These are phyloP conservation scores for Austrolebias charrua DNA, from an alignment of 2,797 vertebrate genomes.

Conservation along the genomic window DNA sequence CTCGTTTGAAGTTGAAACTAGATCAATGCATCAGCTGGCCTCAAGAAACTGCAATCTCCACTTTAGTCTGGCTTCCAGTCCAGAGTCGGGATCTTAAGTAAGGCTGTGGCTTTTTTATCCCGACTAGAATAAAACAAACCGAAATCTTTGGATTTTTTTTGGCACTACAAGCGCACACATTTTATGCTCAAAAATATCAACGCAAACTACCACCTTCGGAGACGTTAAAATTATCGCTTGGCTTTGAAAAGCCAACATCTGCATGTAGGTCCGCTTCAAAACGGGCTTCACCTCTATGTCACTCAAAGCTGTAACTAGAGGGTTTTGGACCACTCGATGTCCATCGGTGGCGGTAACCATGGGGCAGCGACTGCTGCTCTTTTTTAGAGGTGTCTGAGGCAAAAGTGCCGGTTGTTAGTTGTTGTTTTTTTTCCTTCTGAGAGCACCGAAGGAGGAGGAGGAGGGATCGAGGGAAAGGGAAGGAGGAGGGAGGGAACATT, in stretches of 20 bases:
- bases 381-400: slow-evolving; percentile 51
- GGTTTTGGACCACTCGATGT: slow-evolving; percentile 40
- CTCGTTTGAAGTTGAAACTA: slow-evolving; percentile 64
- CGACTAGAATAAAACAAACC: slow-evolving; percentile 46
- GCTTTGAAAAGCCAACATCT: slow-evolving; percentile 20
- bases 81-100: slow-evolving; percentile 30
- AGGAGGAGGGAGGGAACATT: slow-evolving; percentile 65
- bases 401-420: slow-evolving; percentile 41
- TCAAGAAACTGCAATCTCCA: slow-evolving; percentile 43
- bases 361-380: slow-evolving; percentile 37
- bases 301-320: slow-evolving; percentile 30
- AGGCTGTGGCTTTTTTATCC: slow-evolving; percentile 33
- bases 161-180: slow-evolving; percentile 20
- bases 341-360: slow-evolving; percentile 31
- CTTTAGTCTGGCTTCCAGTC: slow-evolving; percentile 24
- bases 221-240: slow-evolving; percentile 35
- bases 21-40: slow-evolving; percentile 66
- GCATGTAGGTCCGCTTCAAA: slow-evolving; percentile 8
- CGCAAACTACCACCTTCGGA: slow-evolving; percentile 52
- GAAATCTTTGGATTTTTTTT: slow-evolving; percentile 31
- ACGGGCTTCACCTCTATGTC: slow-evolving; percentile 35
- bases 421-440: slow-evolving; percentile 12
- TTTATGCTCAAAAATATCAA: slow-evolving; percentile 47
- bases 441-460: slow-evolving; percentile 32
- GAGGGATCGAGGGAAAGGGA: slow-evolving; percentile 25